Percentiles rank a stretch among this genome's conserved stretches.
Conservation (phyloP, 2,797 vertebrate genomes). For the Poecilia gillii region DNA sequence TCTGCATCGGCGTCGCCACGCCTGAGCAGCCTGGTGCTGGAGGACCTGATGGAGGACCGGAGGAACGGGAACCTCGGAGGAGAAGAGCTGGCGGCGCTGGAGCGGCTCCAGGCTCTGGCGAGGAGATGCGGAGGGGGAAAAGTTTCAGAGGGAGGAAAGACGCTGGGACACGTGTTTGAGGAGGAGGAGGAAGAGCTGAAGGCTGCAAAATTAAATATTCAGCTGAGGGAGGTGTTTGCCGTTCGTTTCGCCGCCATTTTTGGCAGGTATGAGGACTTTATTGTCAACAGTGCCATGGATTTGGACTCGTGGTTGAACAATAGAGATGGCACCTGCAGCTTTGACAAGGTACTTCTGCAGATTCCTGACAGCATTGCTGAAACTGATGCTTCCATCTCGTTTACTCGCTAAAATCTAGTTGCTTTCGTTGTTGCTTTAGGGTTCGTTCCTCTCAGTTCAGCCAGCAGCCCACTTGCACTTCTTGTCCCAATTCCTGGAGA, state of each 20-base stretch:
- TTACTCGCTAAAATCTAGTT: not conserved
- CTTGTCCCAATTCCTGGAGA: constrained; percentile 97
- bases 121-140: constrained; percentile 78
- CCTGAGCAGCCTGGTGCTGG: constrained; percentile 84
- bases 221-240: constrained; percentile 95
- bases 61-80: constrained; percentile 92
- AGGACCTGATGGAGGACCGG: constrained; percentile 91
- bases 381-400: not conserved
- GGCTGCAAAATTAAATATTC: constrained; percentile 90
- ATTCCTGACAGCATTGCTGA: not conserved
- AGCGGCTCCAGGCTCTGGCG: constrained; percentile 91
- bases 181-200: constrained; percentile 83
- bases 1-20: constrained; percentile 66
- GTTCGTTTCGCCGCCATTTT: constrained; percentile 94
- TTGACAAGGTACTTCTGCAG: constrained; percentile 90
- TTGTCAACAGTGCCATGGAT: constrained; percentile 92
- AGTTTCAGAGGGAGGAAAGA: constrained; percentile 55
- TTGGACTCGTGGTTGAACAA: constrained; percentile 96
- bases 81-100: constrained; percentile 87
- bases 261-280: constrained; percentile 93
- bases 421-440: constrained; percentile 76
- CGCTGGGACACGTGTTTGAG: constrained; percentile 54
- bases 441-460: constrained; percentile 96
- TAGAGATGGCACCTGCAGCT: constrained; percentile 94
- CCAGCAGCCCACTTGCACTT: constrained; percentile 92